Conservation (phyloP, 2,113 vertebrate genomes). For the Pedionomus torquatus region DNA sequence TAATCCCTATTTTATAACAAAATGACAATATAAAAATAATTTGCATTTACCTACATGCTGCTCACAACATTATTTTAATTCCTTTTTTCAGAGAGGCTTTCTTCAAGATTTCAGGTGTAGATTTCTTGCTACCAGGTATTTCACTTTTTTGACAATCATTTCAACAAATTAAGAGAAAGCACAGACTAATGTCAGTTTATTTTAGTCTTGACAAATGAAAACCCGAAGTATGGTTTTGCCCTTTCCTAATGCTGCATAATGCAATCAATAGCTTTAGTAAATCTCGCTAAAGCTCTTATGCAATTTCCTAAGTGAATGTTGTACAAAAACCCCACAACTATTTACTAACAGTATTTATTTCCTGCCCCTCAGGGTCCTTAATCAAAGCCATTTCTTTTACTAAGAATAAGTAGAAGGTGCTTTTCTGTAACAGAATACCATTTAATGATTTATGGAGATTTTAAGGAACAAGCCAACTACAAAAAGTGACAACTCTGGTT, state of each 20-base stretch:
- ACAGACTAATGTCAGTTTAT: background rate
- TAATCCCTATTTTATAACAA: background rate
- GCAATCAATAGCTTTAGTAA: constrained; percentile 20
- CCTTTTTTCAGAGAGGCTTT: background rate
- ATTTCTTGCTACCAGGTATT: background rate
- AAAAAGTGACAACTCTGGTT: background rate
- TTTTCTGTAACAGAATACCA: background rate
- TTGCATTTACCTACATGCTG: background rate
- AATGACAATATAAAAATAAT: background rate
- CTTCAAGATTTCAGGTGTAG: background rate
- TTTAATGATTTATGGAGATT: background rate
- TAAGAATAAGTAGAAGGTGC: background rate
- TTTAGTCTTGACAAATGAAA: background rate
- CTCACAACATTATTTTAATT: background rate
- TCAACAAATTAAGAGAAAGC: background rate
- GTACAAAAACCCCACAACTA: too few relatives aligned
- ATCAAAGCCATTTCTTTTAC: constrained; percentile 11
- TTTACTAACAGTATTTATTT: background rate
- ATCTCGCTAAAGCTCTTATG: background rate
- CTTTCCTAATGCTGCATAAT: background rate
- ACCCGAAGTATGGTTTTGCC: background rate
- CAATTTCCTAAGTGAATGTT: background rate
- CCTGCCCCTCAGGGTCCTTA: background rate
- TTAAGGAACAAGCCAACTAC: background rate
- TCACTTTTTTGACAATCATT: background rate